phyloP scores from a whole-genome alignment of 1,140 invertebrate species.

The Mya arenaria region DNA sequence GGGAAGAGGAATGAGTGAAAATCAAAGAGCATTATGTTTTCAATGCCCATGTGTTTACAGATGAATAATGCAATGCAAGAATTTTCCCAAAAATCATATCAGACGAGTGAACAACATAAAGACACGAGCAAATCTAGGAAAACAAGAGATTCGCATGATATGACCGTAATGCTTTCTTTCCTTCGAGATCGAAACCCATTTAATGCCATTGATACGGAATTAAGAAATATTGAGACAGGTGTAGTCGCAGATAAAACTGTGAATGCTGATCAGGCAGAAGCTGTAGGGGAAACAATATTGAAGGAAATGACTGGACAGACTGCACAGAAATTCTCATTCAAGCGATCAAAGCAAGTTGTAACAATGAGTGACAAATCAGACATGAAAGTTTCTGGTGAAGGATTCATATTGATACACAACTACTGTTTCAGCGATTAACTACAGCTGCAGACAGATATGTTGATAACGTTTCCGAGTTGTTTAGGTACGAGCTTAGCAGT shows the following conservation, averaged over 20 bases:
- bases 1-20: conserved; percentile 45
- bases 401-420: conserved; percentile 54
- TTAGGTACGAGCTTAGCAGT: conserved; percentile 57
- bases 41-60: background rate
- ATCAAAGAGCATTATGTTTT: conserved; percentile 22
- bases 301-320: conserved; percentile 40
- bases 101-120: conserved; percentile 48
- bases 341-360: conserved; percentile 46
- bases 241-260: conserved; percentile 25
- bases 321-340: conserved; percentile 35
- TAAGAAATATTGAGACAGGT: conserved; percentile 56
- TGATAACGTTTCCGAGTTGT: conserved; percentile 25
- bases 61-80: conserved; percentile 16
- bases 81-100: conserved; percentile 6
- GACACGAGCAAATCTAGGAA: conserved; percentile 15
- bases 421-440: conserved; percentile 61
- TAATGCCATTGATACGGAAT: background rate
- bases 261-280: conserved; percentile 46
- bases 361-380: conserved; percentile 33
- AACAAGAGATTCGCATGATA: conserved; percentile 36
- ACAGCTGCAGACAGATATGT: conserved; percentile 25
- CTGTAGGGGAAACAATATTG: conserved; percentile 43
- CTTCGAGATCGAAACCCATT: background rate
- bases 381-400: conserved; percentile 43
- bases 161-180: background rate